phyloP scores from a whole-genome alignment of 2,888 invertebrate genomes.

The Parnassius smintheus region DNA sequence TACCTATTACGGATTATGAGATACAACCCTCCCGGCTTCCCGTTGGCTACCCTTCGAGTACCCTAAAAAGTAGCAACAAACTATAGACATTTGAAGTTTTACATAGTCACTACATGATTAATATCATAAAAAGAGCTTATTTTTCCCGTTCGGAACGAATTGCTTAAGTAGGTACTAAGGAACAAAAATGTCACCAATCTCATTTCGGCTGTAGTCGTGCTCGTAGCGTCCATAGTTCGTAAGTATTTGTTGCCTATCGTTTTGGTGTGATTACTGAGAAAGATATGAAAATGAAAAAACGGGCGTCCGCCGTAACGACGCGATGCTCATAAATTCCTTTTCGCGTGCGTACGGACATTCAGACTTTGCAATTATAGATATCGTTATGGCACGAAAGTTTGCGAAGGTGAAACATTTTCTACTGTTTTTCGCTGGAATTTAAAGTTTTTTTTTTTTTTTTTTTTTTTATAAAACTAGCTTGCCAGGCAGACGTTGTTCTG shows the following conservation, averaged over 20 bases:
- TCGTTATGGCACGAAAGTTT: background rate
- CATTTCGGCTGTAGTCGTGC: background rate
- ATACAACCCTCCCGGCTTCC: too few relatives aligned
- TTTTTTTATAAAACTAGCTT: too few relatives aligned
- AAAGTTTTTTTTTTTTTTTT: too few relatives aligned
- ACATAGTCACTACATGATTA: too few relatives aligned
- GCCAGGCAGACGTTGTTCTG: too few relatives aligned
- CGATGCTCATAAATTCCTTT: background rate
- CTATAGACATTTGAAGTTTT: too few relatives aligned
- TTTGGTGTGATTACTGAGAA: conserved; percentile 10
- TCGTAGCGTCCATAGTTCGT: background rate
- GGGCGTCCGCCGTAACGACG: background rate
- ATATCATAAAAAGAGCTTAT: too few relatives aligned
- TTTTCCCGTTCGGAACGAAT: too few relatives aligned
- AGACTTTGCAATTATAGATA: background rate
- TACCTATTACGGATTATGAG: too few relatives aligned
- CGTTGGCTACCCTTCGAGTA: too few relatives aligned
- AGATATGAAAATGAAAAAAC: conserved; percentile 7
- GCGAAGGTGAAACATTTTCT: background rate
- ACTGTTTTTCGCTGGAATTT: background rate
- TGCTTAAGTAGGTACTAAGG: too few relatives aligned
- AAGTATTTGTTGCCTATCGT: conserved; percentile 12
- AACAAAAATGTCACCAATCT: background rate
- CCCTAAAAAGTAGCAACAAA: too few relatives aligned
- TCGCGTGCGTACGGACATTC: conserved; percentile 7